These are phyloP conservation scores for Ianthella basta DNA, from an alignment of 37 sponge, comb jelly and placozoan species.

Conservation along the genomic window DNA sequence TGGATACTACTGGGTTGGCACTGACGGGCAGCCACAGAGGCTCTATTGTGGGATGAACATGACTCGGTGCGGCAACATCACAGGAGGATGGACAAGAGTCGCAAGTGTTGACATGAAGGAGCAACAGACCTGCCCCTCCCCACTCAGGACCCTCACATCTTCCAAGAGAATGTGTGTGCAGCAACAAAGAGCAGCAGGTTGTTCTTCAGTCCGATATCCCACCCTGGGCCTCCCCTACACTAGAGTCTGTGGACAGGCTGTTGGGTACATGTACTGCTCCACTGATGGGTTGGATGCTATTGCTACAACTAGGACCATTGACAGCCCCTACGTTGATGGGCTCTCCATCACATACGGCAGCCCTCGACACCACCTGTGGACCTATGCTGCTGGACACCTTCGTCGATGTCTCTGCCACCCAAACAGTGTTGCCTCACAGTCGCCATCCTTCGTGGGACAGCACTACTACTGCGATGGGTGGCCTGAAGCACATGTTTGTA, in stretches of 20 bases:
- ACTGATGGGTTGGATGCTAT: not conserved
- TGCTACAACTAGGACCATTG: not conserved
- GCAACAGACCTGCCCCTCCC: slow-evolving; percentile 4
- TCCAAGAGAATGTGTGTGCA: slow-evolving; percentile 7
- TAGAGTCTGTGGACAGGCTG: slow-evolving; percentile 15
- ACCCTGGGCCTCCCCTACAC: slow-evolving; percentile 6
- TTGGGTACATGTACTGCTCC: not conserved
- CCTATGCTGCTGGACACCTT: not conserved
- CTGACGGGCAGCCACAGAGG: too few species aligned
- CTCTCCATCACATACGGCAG: slow-evolving; percentile 11
- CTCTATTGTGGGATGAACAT: not conserved
- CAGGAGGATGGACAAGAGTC: slow-evolving; percentile 25
- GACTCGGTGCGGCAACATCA: slow-evolving; percentile 18
- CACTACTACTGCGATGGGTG: slow-evolving; percentile 7
- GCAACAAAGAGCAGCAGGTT: not conserved
- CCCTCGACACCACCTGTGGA: not conserved
- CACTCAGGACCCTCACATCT: not conserved
- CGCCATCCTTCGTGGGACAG: slow-evolving; percentile 6
- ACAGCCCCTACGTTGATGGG: not conserved
- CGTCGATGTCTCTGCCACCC: not conserved
- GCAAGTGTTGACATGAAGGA: not conserved
- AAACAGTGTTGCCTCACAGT: not conserved
- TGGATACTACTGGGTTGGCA: slow-evolving; percentile 11
- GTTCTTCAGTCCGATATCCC: slow-evolving; percentile 3
- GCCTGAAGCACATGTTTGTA: not conserved